These are phyloP conservation scores for Brachyrhaphis roseni DNA, from an alignment of 2,797 vertebrate genomes.

Conservation along the genomic window DNA sequence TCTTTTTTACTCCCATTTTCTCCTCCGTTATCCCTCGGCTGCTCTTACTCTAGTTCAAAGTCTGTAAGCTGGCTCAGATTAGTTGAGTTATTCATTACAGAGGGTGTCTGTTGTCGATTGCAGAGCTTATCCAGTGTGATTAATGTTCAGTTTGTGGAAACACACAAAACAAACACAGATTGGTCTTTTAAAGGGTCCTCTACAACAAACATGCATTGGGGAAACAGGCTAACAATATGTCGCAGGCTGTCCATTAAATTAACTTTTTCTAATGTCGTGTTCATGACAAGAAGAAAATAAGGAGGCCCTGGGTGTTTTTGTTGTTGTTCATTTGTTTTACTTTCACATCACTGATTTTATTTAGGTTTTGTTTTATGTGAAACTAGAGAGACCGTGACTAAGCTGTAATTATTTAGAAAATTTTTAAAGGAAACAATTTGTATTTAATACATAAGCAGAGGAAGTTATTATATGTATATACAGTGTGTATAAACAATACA, in stretches of 20 bases:
- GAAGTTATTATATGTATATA: slow-evolving; percentile 10
- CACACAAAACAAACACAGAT: slow-evolving; percentile 64
- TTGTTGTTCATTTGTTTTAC: slow-evolving; percentile 25
- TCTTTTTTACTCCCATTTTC: slow-evolving; percentile 66
- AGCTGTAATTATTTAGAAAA: slow-evolving; percentile 20
- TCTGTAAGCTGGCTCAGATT: slow-evolving; percentile 73
- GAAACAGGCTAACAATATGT: slow-evolving; percentile 63
- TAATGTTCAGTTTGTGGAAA: slow-evolving; percentile 72
- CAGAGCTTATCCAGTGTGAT: slow-evolving; percentile 73
- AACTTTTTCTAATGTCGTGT: slow-evolving; percentile 45
- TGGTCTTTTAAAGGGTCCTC: slow-evolving; percentile 62
- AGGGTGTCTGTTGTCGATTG: slow-evolving; percentile 73
- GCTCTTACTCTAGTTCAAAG: slow-evolving; percentile 67
- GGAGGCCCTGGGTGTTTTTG: slow-evolving; percentile 5
- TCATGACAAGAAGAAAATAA: slow-evolving; percentile 36
- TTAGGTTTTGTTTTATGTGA: slow-evolving; percentile 15
- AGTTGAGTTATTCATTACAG: slow-evolving; percentile 77
- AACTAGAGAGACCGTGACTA: slow-evolving; percentile 26
- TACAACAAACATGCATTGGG: slow-evolving; percentile 42
- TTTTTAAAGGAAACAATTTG: slow-evolving; percentile 5
- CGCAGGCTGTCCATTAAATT: slow-evolving; percentile 29
- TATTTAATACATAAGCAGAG: slow-evolving; percentile 16
- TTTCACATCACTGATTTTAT: slow-evolving; percentile 19
- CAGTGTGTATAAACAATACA: slow-evolving; percentile 44
- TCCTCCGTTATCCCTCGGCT: slow-evolving; percentile 65